Evolutionary conservation across 2,113 vertebrate species (phyloP), one percentile per base, ranked within the genome.

Genomic region (Craseonycteris thonglongyai): DNA sequence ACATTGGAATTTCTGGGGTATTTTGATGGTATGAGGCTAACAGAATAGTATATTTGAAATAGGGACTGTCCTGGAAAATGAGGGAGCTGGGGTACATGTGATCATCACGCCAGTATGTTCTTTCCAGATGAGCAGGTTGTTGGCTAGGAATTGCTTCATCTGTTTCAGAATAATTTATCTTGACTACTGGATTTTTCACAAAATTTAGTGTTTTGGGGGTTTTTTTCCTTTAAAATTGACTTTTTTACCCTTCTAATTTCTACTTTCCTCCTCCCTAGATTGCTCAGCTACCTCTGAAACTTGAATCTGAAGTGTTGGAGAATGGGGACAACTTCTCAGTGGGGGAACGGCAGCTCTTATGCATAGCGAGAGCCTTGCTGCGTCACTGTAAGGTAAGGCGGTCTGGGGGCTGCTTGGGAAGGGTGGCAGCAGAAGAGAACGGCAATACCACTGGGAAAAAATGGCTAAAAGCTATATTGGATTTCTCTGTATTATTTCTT

Each of bases 281-380:
- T 97, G 98, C 98, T 96, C 99, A 99, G 98, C 98, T 99, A 97
- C 99, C 99, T 74, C 98, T 99, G 97, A 99, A 99, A 98, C 98
- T 99, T 84, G 99, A 99, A 92, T 99, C 99, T 1, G 99, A 99
- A 98, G 99, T 99, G 93, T 98, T 99, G 97, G 99, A 99, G 98
- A 99, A 99, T 0, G 99, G 99, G 5, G 99, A 99, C 26, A 99
- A 99, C 97, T 99, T 99, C 95, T 99, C 99, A 0, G 99, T 99
- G 80, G 99, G 99, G 74, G 99, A 99, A 82, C 98, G 99, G 61
- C 99, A 99, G 98, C 98, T 99, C 47, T 93, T 99, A 66, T 99
- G 99, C 90, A 98, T 99, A 63, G 99, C 99, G 0, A 98, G 99
- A 95, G 99, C 98, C 72, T 97, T 99, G 75, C 98, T 99, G 40